A percentile compares a stretch with the other conserved stretches of the same genome.
Conservation (phyloP, 2,113 vertebrate genomes). For the Tiliqua scincoides region DNA sequence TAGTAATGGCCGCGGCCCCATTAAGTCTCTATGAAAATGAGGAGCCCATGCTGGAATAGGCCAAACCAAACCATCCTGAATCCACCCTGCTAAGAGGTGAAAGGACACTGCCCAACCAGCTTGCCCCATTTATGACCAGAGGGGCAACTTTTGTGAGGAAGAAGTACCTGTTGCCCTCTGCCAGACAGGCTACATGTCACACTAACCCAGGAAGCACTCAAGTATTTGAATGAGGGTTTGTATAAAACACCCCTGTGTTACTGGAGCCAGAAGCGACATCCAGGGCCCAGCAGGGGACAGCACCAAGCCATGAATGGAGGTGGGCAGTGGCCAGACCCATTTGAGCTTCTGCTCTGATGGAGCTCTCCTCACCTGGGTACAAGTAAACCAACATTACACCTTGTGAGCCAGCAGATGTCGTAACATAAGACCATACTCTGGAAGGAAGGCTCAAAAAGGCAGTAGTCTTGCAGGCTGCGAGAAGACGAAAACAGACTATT, state of each 20-base stretch:
- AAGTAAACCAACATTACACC: background rate
- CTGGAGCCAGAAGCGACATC: constrained; percentile 28
- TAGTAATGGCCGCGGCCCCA: background rate
- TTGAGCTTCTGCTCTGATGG: background rate
- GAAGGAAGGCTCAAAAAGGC: constrained; percentile 24
- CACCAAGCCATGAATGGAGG: constrained; percentile 27
- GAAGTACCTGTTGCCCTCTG: background rate
- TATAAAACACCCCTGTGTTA: constrained; percentile 34
- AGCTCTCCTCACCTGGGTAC: constrained; percentile 2
- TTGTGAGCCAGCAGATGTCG: background rate
- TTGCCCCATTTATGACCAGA: background rate
- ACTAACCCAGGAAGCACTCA: constrained; percentile 39
- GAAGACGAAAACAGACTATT: background rate
- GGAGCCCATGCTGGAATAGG: background rate
- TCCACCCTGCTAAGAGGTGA: background rate
- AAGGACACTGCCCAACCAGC: background rate
- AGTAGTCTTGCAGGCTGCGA: background rate
- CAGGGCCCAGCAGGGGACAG: constrained; percentile 32
- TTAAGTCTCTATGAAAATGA: background rate
- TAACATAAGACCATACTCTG: background rate
- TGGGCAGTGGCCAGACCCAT: constrained; percentile 8
- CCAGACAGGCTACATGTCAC: constrained; percentile 9
- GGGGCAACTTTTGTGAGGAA: background rate
- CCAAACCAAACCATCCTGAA: background rate
- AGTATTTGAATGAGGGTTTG: constrained; percentile 31